A percentile compares a stretch with the other conserved stretches of the same genome.
phyloP scores from a whole-genome alignment of 2,113 vertebrate genomes.

The Haemorhous mexicanus region DNA sequence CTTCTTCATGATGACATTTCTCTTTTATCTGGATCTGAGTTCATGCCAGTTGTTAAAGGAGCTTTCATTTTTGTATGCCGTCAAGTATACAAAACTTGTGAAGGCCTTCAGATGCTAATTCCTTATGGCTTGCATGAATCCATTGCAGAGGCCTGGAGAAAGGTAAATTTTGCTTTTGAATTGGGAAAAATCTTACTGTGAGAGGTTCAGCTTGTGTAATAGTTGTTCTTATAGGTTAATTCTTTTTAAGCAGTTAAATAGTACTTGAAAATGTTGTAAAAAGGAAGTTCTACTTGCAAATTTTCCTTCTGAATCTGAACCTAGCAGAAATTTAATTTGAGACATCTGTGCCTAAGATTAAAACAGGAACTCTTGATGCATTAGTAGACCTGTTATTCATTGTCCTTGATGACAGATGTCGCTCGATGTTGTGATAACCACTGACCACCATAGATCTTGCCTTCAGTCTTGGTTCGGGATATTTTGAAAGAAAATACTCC shows the following conservation, averaged over 20 bases:
- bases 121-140: slow-evolving; percentile 84
- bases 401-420: not conserved
- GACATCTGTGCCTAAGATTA: not conserved
- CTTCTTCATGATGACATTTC: slow-evolving; percentile 81
- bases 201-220: not conserved
- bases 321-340: not conserved
- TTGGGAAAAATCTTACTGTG: not conserved
- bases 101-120: slow-evolving; percentile 84
- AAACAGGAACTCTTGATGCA: not conserved
- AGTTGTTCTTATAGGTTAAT: not conserved
- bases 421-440: not conserved
- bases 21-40: slow-evolving; percentile 65
- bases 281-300: not conserved
- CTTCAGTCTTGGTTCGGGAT: not conserved
- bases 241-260: not conserved
- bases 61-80: slow-evolving; percentile 91
- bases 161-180: slow-evolving; percentile 72
- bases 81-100: slow-evolving; percentile 91
- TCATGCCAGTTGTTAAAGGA: slow-evolving; percentile 76
- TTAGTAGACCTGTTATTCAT: not conserved
- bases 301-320: not conserved
- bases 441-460: not conserved
- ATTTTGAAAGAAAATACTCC: not conserved
- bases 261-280: not conserved
- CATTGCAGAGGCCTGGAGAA: slow-evolving; percentile 84